Evolutionary conservation across 2,888 invertebrate species (phyloP).

Genomic region (Tanypteryx hageni): DNA sequence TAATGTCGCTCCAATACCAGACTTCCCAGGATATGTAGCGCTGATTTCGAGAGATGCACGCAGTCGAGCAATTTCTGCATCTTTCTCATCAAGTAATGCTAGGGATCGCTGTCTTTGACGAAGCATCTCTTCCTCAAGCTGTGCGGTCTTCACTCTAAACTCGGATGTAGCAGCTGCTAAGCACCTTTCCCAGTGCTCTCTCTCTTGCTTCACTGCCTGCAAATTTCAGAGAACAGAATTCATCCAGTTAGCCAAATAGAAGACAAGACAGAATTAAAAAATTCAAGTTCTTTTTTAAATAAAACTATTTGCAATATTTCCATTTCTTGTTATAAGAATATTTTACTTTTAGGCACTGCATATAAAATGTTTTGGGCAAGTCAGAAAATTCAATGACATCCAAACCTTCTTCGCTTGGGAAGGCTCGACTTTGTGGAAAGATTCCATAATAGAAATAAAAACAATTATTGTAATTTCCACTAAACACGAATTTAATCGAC

Average conservation of each 20-base stretch:
- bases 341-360: too few species aligned
- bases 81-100: slow-evolving; percentile 87
- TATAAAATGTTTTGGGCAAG: too few species aligned
- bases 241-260: too few species aligned
- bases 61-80: slow-evolving; percentile 82
- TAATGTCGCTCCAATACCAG: not conserved
- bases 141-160: slow-evolving; percentile 77
- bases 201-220: slow-evolving; percentile 29
- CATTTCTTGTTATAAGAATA: too few species aligned
- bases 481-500: too few species aligned
- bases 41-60: slow-evolving; percentile 77
- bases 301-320: too few species aligned
- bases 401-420: too few species aligned
- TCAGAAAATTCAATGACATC: not conserved
- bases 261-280: too few species aligned
- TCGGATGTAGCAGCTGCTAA: slow-evolving; percentile 76
- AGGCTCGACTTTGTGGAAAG: too few species aligned
- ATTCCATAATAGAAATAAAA: too few species aligned
- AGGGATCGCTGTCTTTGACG: slow-evolving; percentile 90
- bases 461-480: too few species aligned
- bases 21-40: slow-evolving; percentile 63
- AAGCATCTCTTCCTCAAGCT: slow-evolving; percentile 84
- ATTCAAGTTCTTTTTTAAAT: too few species aligned
- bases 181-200: slow-evolving; percentile 36
- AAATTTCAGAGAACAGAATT: not conserved